Percentiles rank a stretch among this genome's conserved stretches.
These are phyloP conservation scores for Chironomus striatipennis DNA, from an alignment of 1,140 invertebrate species.

Conservation along the genomic window DNA sequence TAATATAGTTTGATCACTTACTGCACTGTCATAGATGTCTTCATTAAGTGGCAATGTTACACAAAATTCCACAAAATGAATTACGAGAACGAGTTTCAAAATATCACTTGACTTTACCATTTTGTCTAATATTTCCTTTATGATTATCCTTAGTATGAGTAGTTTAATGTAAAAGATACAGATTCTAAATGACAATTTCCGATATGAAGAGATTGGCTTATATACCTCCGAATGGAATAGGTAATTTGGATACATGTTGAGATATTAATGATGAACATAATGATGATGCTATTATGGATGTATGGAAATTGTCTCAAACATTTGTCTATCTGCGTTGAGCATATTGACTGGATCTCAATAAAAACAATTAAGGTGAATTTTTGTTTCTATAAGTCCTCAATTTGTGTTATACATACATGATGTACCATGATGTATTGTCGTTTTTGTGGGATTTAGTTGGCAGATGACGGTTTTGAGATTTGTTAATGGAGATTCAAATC, in stretches of 20 bases:
- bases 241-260: slow-evolving; percentile 12
- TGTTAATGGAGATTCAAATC: too few relatives aligned
- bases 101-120: not conserved
- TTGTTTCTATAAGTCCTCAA: too few relatives aligned
- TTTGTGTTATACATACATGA: too few relatives aligned
- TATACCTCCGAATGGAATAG: not conserved
- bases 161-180: too few relatives aligned
- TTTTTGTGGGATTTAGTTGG: too few relatives aligned
- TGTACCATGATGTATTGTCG: too few relatives aligned
- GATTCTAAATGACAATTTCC: too few relatives aligned
- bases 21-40: not conserved
- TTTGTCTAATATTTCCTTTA: not conserved
- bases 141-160: too few relatives aligned
- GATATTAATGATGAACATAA: not conserved
- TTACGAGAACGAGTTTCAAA: not conserved
- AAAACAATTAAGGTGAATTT: not conserved
- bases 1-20: not conserved
- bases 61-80: not conserved
- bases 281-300: not conserved
- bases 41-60: not conserved
- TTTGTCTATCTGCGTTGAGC: not conserved
- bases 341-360: not conserved
- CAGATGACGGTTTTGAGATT: too few relatives aligned
- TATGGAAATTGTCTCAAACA: slow-evolving; percentile 5
- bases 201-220: not conserved